These are phyloP conservation scores for Troilus luridus DNA, from an alignment of 2,888 invertebrate species.

Conservation along the genomic window DNA sequence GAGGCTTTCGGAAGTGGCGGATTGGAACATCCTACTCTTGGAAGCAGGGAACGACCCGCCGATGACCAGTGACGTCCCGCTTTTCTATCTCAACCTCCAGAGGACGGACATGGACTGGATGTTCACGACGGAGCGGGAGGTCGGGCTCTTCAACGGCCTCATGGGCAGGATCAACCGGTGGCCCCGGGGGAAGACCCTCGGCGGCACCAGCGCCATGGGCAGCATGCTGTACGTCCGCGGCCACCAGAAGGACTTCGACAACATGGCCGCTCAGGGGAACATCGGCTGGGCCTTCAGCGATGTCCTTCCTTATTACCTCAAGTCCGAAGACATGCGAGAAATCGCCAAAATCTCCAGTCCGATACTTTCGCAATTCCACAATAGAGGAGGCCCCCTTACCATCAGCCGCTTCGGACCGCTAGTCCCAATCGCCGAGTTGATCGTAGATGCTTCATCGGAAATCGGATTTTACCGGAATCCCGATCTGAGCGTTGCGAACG, in stretches of 20 bases:
- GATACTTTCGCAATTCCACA: slow-evolving; percentile 56
- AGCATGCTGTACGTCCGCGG: slow-evolving; percentile 78
- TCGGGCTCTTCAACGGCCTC: slow-evolving; percentile 68
- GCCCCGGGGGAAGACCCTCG: slow-evolving; percentile 77
- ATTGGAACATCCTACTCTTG: slow-evolving; percentile 72
- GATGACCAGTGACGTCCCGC: slow-evolving; percentile 70
- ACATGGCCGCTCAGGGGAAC: slow-evolving; percentile 76
- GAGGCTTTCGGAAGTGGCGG: slow-evolving; percentile 70
- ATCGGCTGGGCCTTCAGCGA: slow-evolving; percentile 74
- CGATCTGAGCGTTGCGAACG: slow-evolving; percentile 61
- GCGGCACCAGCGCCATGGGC: slow-evolving; percentile 78
- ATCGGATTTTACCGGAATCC: slow-evolving; percentile 59
- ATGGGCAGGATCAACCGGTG: slow-evolving; percentile 70
- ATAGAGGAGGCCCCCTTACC: slow-evolving; percentile 59
- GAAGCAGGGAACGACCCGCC: slow-evolving; percentile 74
- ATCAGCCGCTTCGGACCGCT: slow-evolving; percentile 60
- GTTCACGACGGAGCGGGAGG: slow-evolving; percentile 71
- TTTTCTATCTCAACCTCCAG: slow-evolving; percentile 65
- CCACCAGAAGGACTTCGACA: slow-evolving; percentile 76
- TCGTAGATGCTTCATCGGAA: slow-evolving; percentile 58
- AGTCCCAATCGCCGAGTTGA: slow-evolving; percentile 48
- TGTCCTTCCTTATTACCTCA: slow-evolving; percentile 71
- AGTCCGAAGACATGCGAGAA: slow-evolving; percentile 67
- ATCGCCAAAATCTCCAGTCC: slow-evolving; percentile 43
- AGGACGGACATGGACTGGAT: slow-evolving; percentile 70